Evolutionary conservation across 1,140 invertebrate genomes (phyloP), one percentile per base, ranked within the genome.

Genomic region (Thaumatotibia leucotreta): DNA sequence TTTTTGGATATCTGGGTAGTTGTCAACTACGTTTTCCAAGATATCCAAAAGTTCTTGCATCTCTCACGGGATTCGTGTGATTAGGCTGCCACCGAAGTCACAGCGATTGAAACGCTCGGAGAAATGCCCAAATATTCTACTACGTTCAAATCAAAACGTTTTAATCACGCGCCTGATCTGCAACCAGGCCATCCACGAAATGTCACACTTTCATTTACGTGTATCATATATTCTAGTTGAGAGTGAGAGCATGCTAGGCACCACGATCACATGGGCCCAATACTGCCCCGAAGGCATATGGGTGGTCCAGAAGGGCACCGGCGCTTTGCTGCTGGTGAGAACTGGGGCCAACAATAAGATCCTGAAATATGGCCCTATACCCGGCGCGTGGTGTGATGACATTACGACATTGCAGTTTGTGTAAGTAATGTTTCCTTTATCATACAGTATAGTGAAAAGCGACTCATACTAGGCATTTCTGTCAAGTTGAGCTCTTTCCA

Each of bases 221-320:
- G 39, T 27, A 10, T 61, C 11, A 17, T 11, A 58, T 23, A 29
- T 71, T 74, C 20, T 35, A 90, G 88, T 88, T 45, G 88, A 88
- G 74, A 81, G 75, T 35, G 88, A 90, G 8, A 82, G 76, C 39
- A 75, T 72, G 66, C 52, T 79, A n/a, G 84, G 84, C 0, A 85
- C 82, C 23, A 84, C 84, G 0, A 75, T 90, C 14, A 86, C 80
- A 5, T 90, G 88, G 88, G 88, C 86, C 4, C 66, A 83, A 10
- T 89, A 88, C 61, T 82, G 79, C 35, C 81, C 83, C 0, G 83
- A 84, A 52, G 85, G 86, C 1, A 71, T 91, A 5, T 91, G 88
- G 90, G 76, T 86, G 9, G 72, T 84, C 0, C 90, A 91, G 61
- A 67, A 74, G 2, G 86, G 80, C 0, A 85, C 84, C 3, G 90